Evolutionary conservation across 2,797 vertebrate genomes (phyloP).

Genomic region (Channa striata): DNA sequence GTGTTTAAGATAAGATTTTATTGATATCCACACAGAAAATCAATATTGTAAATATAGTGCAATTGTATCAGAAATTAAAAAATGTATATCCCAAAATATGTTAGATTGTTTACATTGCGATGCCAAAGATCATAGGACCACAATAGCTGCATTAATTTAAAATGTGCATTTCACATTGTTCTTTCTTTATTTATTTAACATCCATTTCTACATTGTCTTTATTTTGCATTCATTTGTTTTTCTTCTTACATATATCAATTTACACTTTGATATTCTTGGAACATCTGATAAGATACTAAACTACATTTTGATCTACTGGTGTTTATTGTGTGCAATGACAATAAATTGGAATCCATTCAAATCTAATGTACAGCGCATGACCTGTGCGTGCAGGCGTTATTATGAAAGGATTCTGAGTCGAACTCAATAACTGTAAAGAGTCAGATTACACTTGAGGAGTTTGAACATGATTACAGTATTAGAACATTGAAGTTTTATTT

Average conservation of each 20-base stretch:
- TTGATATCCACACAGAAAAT: not conserved
- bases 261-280: slow-evolving; percentile 4
- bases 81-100: not conserved
- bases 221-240: slow-evolving; percentile 11
- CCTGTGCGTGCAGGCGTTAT: slow-evolving; percentile 1
- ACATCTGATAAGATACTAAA: not conserved
- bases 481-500: not conserved
- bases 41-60: not conserved
- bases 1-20: not conserved
- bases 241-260: not conserved
- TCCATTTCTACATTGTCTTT: not conserved
- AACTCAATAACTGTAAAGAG: not conserved
- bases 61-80: not conserved
- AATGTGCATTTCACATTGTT: not conserved
- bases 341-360: slow-evolving; percentile 7
- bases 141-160: not conserved
- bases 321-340: slow-evolving; percentile 7
- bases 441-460: not conserved
- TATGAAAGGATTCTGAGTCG: not conserved
- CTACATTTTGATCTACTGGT: slow-evolving; percentile 6
- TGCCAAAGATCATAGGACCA: not conserved
- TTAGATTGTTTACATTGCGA: not conserved
- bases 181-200: slow-evolving; percentile 2
- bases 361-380: slow-evolving; percentile 2
- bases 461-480: slow-evolving; percentile 1